phyloP scores from a whole-genome alignment of 2,113 vertebrate species.

The Chitala chitala region DNA sequence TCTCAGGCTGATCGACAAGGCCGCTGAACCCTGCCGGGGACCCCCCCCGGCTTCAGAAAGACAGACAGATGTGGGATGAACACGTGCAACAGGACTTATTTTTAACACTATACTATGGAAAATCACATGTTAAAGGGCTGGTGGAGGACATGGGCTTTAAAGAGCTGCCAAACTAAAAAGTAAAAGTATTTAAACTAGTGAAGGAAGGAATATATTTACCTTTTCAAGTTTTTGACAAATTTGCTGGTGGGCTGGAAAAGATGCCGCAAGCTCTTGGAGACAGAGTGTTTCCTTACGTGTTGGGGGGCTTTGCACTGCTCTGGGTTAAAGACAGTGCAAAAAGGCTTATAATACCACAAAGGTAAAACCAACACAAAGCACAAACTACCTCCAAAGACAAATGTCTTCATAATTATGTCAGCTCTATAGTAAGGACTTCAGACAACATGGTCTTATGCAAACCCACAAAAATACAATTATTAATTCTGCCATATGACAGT shows the following conservation, averaged over 20 bases:
- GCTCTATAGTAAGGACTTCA: too few relatives aligned
- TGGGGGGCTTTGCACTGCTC: slow-evolving; percentile 75
- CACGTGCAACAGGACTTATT: neutral
- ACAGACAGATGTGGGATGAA: neutral
- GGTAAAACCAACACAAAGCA: neutral
- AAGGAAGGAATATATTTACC: slow-evolving; percentile 49
- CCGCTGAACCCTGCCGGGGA: neutral
- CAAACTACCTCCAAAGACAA: neutral
- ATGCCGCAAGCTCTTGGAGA: slow-evolving; percentile 85
- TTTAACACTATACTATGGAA: neutral
- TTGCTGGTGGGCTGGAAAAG: slow-evolving; percentile 84
- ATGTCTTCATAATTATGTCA: neutral
- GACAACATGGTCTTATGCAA: too few relatives aligned
- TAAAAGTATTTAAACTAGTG: neutral
- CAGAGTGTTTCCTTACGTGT: slow-evolving; percentile 79
- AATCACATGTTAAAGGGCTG: neutral
- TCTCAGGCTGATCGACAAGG: slow-evolving; percentile 1
- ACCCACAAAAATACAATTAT: slow-evolving; percentile 3
- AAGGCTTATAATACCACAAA: slow-evolving; percentile 4
- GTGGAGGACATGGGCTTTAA: neutral
- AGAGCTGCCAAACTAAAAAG: neutral
- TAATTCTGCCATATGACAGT: neutral
- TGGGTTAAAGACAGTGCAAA: slow-evolving; percentile 39
- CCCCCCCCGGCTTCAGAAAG: neutral
- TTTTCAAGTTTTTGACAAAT: slow-evolving; percentile 82